Percentiles rank a stretch among this genome's conserved stretches.
Conservation (phyloP, 2,888 invertebrate species). For the Dendrolimus pini region DNA sequence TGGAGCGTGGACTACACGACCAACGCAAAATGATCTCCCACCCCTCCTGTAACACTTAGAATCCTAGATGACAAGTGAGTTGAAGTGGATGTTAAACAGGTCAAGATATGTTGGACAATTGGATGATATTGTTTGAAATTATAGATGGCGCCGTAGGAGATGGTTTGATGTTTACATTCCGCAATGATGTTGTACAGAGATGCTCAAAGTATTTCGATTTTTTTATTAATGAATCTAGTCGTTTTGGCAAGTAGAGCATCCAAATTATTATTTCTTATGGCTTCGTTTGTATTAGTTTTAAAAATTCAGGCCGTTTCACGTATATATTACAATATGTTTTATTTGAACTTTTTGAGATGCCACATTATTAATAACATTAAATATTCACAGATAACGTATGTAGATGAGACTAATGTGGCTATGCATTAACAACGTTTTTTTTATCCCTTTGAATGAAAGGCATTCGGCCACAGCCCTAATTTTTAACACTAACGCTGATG, state of each 20-base stretch:
- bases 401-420: too few relatives aligned
- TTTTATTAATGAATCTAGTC: background rate
- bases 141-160: conserved; percentile 74
- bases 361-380: too few relatives aligned
- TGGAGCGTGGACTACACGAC: conserved; percentile 55
- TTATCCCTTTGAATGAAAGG: too few relatives aligned
- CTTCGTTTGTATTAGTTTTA: too few relatives aligned
- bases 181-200: conserved; percentile 39
- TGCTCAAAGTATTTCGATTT: background rate
- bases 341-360: conserved; percentile 52
- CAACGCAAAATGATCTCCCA: conserved; percentile 24
- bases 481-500: too few relatives aligned
- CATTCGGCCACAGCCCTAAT: too few relatives aligned
- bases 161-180: conserved; percentile 72
- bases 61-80: conserved; percentile 8
- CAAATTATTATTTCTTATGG: too few relatives aligned
- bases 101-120: conserved; percentile 43
- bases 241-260: background rate
- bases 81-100: conserved; percentile 13
- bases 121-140: conserved; percentile 68
- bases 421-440: too few relatives aligned
- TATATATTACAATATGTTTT: too few relatives aligned
- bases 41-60: conserved; percentile 9
- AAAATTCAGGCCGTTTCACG: too few relatives aligned
- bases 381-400: too few relatives aligned